Evolutionary conservation across 1,140 invertebrate species (phyloP).

Genomic region (Nasonia longicornis): DNA sequence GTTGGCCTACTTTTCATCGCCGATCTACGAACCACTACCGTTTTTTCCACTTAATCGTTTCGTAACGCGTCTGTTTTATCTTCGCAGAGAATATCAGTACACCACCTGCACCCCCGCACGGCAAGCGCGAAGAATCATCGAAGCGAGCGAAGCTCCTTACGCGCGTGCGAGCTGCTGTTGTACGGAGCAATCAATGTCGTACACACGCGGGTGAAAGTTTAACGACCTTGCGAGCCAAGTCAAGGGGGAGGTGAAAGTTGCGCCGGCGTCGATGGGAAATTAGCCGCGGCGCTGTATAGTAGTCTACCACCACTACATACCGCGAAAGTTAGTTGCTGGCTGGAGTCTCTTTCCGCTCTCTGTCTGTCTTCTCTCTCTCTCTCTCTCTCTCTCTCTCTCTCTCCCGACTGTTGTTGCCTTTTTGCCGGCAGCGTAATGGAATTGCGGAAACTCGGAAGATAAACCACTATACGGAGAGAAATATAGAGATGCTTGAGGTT

Average conservation of each 20-base stretch:
- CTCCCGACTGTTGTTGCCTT: neutral
- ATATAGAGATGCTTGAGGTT: neutral
- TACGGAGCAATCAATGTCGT: conserved; percentile 8
- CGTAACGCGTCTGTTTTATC: no score
- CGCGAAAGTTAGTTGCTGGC: conserved; percentile 3
- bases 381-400: neutral
- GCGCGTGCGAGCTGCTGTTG: no score
- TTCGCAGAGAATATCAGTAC: no score
- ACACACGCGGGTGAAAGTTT: conserved; percentile 28
- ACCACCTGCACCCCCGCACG: no score
- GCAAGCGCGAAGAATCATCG: no score
- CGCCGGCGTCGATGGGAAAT: conserved; percentile 19
- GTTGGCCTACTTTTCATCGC: neutral
- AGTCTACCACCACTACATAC: neutral
- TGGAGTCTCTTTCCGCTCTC: neutral
- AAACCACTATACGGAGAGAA: neutral
- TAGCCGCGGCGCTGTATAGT: neutral
- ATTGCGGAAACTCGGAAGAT: neutral
- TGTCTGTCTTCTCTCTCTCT: neutral
- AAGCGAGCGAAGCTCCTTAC: no score
- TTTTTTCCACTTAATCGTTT: neutral
- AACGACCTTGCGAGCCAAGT: conserved; percentile 27
- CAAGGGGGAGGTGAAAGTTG: conserved; percentile 23
- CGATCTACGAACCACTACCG: neutral
- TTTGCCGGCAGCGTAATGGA: neutral